Percentiles rank a stretch among this genome's conserved stretches.
Evolutionary conservation across 2,113 vertebrate genomes (phyloP).

Genomic region (Phalacrocorax carbo): DNA sequence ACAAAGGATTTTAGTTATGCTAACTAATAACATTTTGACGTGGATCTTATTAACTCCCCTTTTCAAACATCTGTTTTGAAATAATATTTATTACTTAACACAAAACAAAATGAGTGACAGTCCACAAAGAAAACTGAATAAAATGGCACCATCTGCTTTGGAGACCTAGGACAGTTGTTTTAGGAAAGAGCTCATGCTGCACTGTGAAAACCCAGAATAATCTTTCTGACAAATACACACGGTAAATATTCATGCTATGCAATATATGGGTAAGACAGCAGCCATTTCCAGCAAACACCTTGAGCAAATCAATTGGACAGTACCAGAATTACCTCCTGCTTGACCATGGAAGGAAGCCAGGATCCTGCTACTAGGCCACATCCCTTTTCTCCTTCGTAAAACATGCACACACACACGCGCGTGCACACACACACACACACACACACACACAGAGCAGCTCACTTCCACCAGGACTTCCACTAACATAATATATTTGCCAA

Average conservation of each 20-base stretch:
- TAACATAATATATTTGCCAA: background rate
- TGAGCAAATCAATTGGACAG: slow-evolving; percentile 51
- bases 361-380: background rate
- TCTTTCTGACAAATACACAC: slow-evolving; percentile 14
- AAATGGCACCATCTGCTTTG: slow-evolving; percentile 42
- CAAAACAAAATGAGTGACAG: background rate
- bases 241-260: background rate
- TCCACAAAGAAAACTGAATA: background rate
- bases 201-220: slow-evolving; percentile 31
- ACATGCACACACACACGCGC: background rate
- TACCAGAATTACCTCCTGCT: slow-evolving; percentile 36
- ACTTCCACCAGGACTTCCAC: background rate
- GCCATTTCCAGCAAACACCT: slow-evolving; percentile 47
- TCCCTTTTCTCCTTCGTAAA: background rate
- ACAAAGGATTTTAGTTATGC: background rate
- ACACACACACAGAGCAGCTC: background rate
- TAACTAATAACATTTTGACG: background rate
- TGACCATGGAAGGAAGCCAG: slow-evolving; percentile 18
- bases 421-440: background rate
- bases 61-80: background rate
- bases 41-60: background rate
- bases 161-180: background rate
- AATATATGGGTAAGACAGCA: background rate
- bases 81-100: background rate
- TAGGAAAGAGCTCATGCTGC: background rate